A percentile compares a stretch with the other conserved stretches of the same genome.
Evolutionary conservation across 2,797 vertebrate genomes (phyloP).

Genomic region (Chelidonichthys spinosus): DNA sequence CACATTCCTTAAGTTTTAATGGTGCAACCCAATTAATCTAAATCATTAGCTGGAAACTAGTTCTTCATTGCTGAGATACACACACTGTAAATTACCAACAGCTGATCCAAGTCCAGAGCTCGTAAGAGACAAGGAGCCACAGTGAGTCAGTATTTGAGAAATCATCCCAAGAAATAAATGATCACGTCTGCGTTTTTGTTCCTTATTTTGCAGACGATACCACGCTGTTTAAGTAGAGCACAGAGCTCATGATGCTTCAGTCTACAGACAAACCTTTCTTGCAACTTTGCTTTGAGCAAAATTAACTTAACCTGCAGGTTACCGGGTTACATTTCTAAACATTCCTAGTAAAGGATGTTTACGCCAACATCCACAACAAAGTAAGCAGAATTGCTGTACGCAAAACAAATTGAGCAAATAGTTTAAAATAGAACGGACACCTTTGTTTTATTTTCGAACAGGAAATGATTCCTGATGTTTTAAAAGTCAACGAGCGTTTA

Average conservation of each 20-base stretch:
- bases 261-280: constrained; percentile 4
- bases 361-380: too few species aligned
- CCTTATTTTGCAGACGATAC: background rate
- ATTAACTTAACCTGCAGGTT: background rate
- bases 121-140: background rate
- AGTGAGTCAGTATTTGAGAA: constrained; percentile 8
- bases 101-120: constrained; percentile 32
- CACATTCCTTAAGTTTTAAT: constrained; percentile 4
- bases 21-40: constrained; percentile 32
- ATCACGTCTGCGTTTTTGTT: constrained; percentile 8
- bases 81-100: constrained; percentile 23
- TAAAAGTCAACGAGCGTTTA: background rate
- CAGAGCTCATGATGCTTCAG: constrained; percentile 12
- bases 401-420: background rate
- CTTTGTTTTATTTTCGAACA: background rate
- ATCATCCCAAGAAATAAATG: background rate
- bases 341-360: background rate
- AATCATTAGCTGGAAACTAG: background rate
- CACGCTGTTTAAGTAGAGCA: constrained; percentile 12
- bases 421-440: background rate
- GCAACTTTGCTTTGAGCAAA: constrained; percentile 24
- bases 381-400: constrained; percentile 2
- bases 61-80: background rate
- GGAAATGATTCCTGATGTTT: background rate
- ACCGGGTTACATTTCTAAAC: constrained; percentile 14